Evolutionary conservation across 2,797 vertebrate species (phyloP), one percentile per base, ranked within the genome.

Genomic region (Hydrophis major): DNA sequence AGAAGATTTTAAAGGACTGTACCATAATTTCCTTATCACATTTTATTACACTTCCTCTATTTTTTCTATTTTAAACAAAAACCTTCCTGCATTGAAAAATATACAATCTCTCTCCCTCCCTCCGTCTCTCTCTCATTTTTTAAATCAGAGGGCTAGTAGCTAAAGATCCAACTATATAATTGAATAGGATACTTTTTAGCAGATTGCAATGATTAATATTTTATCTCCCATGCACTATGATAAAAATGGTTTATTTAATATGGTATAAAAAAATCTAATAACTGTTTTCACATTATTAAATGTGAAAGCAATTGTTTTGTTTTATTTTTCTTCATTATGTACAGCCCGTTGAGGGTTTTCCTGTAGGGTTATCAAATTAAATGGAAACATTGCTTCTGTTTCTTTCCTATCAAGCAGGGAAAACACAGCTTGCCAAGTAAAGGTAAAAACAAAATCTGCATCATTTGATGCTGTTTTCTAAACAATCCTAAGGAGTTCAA

Each of bases 121-220:
- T 59, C 3, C 16, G 16, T 20, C 13, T 6, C 14, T 59, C 57
- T 59, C 16, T 59, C 57, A 18, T 20, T 59, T 59, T 59, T 69
- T 63, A 63, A 32, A 32, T 69, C 0, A 4, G n/a, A 32, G 66
- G n/a, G 32, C 13, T n/a, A 32, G 1, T 32, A 69, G 28, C 66
- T 63, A 32, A 69, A 32, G 66, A 32, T 32, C 66, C 27, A 69
- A 16, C 12, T 32, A 32, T 69, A 13, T 32, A 69, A 32, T 28
- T 69, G n/a, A 28, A 14, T n/a, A 32, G 4, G 66, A 69, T n/a
- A 69, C 66, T 69, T 69, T 69, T 69, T 50, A 91, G 2, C 86
- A 92, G 37, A 37, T 3, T 92, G 89, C 86, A 13, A 63, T 92
- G 13, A 83, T 83, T 94, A 92, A 95, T 92, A 61, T 27, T 16